Evolutionary conservation across 2,888 invertebrate genomes (phyloP).

Genomic region (Cephonodes hylas): DNA sequence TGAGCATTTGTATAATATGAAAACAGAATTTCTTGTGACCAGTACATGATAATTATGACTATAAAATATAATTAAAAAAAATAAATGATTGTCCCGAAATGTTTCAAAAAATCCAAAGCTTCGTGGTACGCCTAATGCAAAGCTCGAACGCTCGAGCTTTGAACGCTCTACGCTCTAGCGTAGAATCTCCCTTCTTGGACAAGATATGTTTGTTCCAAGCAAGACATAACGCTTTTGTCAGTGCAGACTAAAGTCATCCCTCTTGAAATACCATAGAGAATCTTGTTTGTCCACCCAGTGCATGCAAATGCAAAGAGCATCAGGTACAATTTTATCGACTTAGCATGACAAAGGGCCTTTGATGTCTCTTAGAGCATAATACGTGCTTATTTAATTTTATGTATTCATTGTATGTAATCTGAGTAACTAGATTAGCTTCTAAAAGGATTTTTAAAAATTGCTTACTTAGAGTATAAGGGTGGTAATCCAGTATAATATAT

Average conservation of each 20-base stretch:
- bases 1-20: no score
- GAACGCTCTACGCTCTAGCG: no score
- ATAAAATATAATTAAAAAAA: no score
- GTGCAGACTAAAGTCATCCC: slow-evolving; percentile 28
- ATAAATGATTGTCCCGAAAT: background rate
- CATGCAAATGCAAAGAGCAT: slow-evolving; percentile 1
- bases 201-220: slow-evolving; percentile 42
- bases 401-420: background rate
- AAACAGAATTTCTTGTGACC: no score
- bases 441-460: no score
- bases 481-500: no score
- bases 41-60: no score
- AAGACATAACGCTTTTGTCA: slow-evolving; percentile 45
- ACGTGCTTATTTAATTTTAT: background rate
- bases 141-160: no score
- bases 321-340: background rate
- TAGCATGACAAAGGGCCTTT: background rate
- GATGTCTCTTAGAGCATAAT: background rate
- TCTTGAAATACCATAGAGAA: slow-evolving; percentile 30
- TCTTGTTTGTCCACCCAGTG: slow-evolving; percentile 18
- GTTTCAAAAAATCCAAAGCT: background rate
- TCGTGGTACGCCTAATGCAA: slow-evolving; percentile 16
- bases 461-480: no score
- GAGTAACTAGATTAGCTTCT: background rate
- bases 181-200: slow-evolving; percentile 32